Percentiles rank a stretch among this genome's conserved stretches.
Evolutionary conservation across 2,797 vertebrate species (phyloP).

Genomic region (Sphaeramia orbicularis): DNA sequence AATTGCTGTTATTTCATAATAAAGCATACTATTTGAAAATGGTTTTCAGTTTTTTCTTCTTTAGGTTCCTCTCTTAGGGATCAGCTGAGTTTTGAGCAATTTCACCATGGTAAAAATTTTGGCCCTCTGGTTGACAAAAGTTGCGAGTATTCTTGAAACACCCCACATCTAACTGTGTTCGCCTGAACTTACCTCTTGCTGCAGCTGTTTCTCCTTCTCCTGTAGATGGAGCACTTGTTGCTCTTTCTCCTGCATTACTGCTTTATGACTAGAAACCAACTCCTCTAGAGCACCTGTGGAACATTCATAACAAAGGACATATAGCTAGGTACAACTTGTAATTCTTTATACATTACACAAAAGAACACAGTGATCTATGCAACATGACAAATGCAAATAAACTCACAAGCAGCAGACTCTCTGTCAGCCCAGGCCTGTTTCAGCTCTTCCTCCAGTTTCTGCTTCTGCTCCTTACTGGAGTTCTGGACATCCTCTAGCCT

Average conservation of each 20-base stretch:
- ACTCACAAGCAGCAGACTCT: slow-evolving; percentile 85
- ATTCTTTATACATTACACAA: neutral
- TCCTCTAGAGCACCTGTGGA: slow-evolving; percentile 80
- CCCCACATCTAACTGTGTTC: too few relatives aligned
- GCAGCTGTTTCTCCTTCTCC: slow-evolving; percentile 82
- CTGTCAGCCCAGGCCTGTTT: slow-evolving; percentile 83
- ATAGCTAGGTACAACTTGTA: neutral
- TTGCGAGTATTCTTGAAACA: too few relatives aligned
- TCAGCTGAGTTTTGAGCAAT: too few relatives aligned
- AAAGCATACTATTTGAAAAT: too few relatives aligned
- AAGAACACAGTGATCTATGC: neutral
- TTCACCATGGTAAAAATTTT: too few relatives aligned
- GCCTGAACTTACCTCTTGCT: slow-evolving; percentile 82
- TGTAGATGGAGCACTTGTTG: slow-evolving; percentile 79
- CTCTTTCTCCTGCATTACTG: slow-evolving; percentile 76
- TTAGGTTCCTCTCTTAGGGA: too few relatives aligned
- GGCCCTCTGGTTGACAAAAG: too few relatives aligned
- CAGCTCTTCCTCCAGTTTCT: slow-evolving; percentile 83
- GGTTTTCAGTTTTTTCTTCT: too few relatives aligned
- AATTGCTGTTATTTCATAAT: too few relatives aligned
- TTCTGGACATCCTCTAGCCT: slow-evolving; percentile 80
- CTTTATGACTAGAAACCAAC: slow-evolving; percentile 80
- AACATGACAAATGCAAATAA: too few relatives aligned
- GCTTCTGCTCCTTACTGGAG: slow-evolving; percentile 78
- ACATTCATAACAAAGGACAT: slow-evolving; percentile 20